Base-by-base conservation (phyloP, 53 echinoderm and acorn worm species). In the Paelopatides confundens region DNA sequence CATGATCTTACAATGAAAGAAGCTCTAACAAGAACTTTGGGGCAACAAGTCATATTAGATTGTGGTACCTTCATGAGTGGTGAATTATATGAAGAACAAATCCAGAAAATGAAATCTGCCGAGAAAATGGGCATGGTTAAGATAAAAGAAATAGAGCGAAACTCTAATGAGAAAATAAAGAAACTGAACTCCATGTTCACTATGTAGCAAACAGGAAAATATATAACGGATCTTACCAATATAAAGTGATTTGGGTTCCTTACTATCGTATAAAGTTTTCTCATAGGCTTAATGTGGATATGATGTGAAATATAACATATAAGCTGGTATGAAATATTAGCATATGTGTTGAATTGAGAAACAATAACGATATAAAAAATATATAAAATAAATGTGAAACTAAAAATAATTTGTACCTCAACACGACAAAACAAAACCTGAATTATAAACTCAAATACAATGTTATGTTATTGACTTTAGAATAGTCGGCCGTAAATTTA, bases 131-230 rank as follows among this genome's bases (percentile, higher is more conserved):
- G 50, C 23, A 79, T 48, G 9, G 21, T 79, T 31, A 13, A 53
- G 43, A 79, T 79, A 30, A 34, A 30, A 51, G 79, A 79, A 79
- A 79, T 51, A 24, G 34, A 79, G 14, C 30, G 79, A 18, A n/a
- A n/a, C n/a, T 31, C 50, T 29, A 5, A 52, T 9, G 79, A 79
- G 15, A 53, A 79, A n/a, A 38, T 39, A 5, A 74, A 12, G 3
- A 74, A 40, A 74, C 26, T 74, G 11, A 26, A 74, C 37, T 1
- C 1, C 0, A 74, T 39, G 0, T 1, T 38, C n/a, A 43, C 21
- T 18, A 39, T 43, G 76, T 3, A n/a, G 39, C 35, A 26, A 74
- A 74, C 46, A 74, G 76, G 46, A 34, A 26, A 36, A 74, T 18
- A 17, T 21, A 14, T 1, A 17, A 74, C 39, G 76, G 27, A 74